phyloP scores from a whole-genome alignment of 1,140 invertebrate species.

The Mizuhopecten yessoensis region DNA sequence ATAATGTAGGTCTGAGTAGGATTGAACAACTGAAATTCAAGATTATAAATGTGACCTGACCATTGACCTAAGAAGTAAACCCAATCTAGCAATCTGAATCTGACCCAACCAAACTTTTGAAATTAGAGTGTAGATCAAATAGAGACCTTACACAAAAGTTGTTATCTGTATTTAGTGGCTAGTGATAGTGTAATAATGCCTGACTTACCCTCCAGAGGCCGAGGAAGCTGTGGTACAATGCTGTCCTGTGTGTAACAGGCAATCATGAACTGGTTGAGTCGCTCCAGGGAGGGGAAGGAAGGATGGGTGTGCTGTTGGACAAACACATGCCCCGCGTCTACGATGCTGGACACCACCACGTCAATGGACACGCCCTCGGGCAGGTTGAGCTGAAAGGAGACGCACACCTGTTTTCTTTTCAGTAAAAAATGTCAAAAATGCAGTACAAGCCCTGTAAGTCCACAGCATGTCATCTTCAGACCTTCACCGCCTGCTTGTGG shows the following conservation, averaged over 20 bases:
- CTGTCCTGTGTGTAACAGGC: constrained; percentile 83
- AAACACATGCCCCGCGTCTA: constrained; percentile 94
- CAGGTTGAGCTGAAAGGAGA: constrained; percentile 89
- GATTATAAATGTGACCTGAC: no score
- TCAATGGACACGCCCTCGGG: constrained; percentile 97
- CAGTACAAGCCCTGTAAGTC: constrained; percentile 7
- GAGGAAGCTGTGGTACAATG: constrained; percentile 84
- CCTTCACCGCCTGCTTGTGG: constrained; percentile 1
- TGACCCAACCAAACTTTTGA: no score
- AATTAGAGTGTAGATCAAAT: no score
- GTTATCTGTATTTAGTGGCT: no score
- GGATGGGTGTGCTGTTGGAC: constrained; percentile 97
- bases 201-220: constrained; percentile 84
- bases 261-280: constrained; percentile 88
- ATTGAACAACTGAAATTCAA: no score
- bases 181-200: no score
- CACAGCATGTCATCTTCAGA: neutral
- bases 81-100: no score
- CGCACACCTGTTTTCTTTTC: constrained; percentile 39
- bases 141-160: no score
- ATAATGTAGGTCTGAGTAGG: no score
- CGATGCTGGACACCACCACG: constrained; percentile 92
- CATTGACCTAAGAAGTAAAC: no score
- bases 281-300: constrained; percentile 91
- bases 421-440: constrained; percentile 42